phyloP scores from a whole-genome alignment of 2,113 vertebrate species.

The Pseudolaguvia tuberculata region DNA sequence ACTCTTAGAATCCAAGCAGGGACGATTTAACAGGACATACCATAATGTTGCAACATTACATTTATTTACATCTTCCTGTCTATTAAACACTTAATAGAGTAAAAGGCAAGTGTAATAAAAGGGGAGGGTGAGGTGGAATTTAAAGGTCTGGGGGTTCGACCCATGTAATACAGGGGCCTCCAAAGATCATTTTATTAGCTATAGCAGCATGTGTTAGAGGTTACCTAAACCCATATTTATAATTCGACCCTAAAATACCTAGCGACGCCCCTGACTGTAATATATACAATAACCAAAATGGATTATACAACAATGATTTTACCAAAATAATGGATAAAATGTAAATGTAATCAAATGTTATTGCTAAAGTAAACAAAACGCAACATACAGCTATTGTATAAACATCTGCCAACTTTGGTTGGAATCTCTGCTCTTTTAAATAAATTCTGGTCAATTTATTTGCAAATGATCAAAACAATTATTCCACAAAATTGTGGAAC shows the following conservation, averaged over 20 bases:
- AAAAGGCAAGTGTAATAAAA: neutral
- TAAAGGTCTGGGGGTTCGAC: no score
- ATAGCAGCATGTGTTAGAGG: no score
- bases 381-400: neutral
- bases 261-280: no score
- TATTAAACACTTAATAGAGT: neutral
- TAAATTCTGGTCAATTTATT: no score
- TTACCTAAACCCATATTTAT: no score
- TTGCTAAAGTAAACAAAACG: neutral
- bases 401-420: slow-evolving; percentile 5
- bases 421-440: no score
- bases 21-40: neutral
- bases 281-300: neutral
- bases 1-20: neutral
- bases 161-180: no score
- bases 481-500: no score
- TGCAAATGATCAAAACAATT: no score
- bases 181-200: no score
- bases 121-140: no score
- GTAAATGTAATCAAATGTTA: neutral
- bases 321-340: neutral
- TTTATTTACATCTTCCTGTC: neutral
- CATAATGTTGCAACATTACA: neutral
- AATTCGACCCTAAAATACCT: no score
- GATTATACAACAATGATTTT: slow-evolving; percentile 1